Base-by-base conservation (phyloP, 2,113 vertebrate species). In the Heterotilapia buettikoferi region DNA sequence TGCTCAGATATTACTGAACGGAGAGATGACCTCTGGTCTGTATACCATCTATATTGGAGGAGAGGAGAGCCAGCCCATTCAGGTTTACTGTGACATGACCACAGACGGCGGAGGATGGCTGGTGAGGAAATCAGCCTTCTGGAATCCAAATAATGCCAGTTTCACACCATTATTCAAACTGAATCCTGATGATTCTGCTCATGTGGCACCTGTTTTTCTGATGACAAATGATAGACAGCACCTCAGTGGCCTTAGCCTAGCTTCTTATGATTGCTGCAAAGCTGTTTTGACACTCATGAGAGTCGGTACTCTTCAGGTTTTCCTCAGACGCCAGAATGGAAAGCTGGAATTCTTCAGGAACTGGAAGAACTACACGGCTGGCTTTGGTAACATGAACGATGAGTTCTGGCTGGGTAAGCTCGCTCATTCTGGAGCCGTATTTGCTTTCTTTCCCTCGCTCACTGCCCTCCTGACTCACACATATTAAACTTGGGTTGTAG, bases 351-450 rank as follows among this genome's bases (percentile, higher is more conserved):
- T 99, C 97, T 98, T 97, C 89, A 96, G 88, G 92, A 98, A 99
- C 95, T 99, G 98, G 98, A 99, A 97, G 90, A 97, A 97, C 83
- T 99, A 99, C 0, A 94, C 97, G 0, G 90, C 92, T 89, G 98
- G 98, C 4, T 99, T 99, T 83, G 98, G 98, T 8, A 96, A 99
- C 94, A 95, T 94, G 90, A 95, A 92, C 4, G 96, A 98, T 89
- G 98, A 99, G 95, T 99, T 99, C 96, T 99, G 98, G 98, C 95
- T 99, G 36, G 98, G 98, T 99, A 93, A 90, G 94, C 89, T 33
- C 24, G 3, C 36, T 79, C 16, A 9, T 56, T 45, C 52, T 83
- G 54, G 29, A 1, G 12, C 12, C n/a, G 7, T n/a, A 5, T 29
- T 43, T 71, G 7, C 43, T 47, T 56, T 40, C 71, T 29, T n/a